These are phyloP conservation scores for Sarcophaga bullata DNA, from an alignment of 1,140 invertebrate species.

Conservation along the genomic window DNA sequence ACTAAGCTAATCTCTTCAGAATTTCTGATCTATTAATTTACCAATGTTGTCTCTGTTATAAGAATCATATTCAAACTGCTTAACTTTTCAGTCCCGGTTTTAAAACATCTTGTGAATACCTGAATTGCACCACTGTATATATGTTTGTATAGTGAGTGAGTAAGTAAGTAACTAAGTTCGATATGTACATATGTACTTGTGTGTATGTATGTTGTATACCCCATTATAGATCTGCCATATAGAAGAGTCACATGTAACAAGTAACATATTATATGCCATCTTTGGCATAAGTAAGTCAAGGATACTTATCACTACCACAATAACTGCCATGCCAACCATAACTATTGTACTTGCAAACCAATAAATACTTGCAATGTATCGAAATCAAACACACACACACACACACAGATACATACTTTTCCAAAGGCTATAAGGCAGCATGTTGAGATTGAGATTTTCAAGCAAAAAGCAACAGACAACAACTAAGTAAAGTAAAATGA, in stretches of 20 bases:
- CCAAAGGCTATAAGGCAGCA: slow-evolving; percentile 1
- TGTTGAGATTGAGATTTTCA: slow-evolving; percentile 11
- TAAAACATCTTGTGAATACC: too few species aligned
- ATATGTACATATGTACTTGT: too few species aligned
- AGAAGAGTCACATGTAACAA: slow-evolving; percentile 15
- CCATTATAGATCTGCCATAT: not conserved
- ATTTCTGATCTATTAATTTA: too few species aligned
- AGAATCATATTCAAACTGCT: too few species aligned
- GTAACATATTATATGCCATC: slow-evolving; percentile 30
- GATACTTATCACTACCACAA: slow-evolving; percentile 26
- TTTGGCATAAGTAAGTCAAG: slow-evolving; percentile 38
- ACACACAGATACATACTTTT: not conserved
- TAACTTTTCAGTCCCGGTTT: too few species aligned
- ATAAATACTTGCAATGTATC: not conserved
- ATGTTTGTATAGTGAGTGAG: not conserved
- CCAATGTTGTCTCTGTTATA: too few species aligned
- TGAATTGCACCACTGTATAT: too few species aligned
- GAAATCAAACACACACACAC: not conserved
- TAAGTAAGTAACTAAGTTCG: too few species aligned
- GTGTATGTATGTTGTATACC: not conserved
- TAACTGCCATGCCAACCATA: not conserved
- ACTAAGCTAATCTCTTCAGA: too few species aligned
- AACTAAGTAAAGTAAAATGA: too few species aligned
- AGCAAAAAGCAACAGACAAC: not conserved
- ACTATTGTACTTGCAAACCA: not conserved